Base-by-base conservation (phyloP, 2,113 vertebrate species). In the Istiophorus platypterus region DNA sequence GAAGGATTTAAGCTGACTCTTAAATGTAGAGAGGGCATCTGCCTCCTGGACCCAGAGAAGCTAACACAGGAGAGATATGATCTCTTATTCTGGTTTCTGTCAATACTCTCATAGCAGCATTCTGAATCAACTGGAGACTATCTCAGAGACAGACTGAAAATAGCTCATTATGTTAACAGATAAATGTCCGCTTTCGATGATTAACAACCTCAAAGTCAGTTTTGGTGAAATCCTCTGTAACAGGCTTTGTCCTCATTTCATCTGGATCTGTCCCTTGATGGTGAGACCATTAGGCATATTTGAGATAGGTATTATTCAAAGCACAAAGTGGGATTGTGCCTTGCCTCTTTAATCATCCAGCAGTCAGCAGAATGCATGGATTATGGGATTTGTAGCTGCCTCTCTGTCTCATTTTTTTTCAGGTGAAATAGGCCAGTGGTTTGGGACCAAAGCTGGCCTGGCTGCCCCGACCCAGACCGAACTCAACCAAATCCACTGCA, bases 371-470 rank as follows among this genome's bases (percentile, higher is more conserved):
- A 61, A 72, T 75, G 76, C 74, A 71, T 79, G 82, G 82, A 84
- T 84, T 84, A 84, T 79, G 29, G 82, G 82, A 84, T 84, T 79
- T 79, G 51, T 62, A 70, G 56, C 79, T 81, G 71, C 69, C 72
- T 42, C 67, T 51, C n/a, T 47, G 17, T 78, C 74, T 73, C 76
- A 70, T 74, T 84, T 64, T 84, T 84, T 79, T 69, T 79, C 82
- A 84, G 82, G 82, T 84, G 76, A 84, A 84, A 29, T 84, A 75
- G 82, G 82, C 71, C 76, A 84, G 70, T 74, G 58, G 82, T 70
- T 72, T 67, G 37, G 68, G 45, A 41, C 34, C 27, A 67, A 77
- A 72, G 41, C 64, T 20, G 20, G 45, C 39, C 45, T 52, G 72
- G 31, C 37, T 65, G 49, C 26, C 66, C n/a, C 34, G 57, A 47